Conservation (phyloP, 2,113 vertebrate genomes). For the Baryphthengus martii region DNA sequence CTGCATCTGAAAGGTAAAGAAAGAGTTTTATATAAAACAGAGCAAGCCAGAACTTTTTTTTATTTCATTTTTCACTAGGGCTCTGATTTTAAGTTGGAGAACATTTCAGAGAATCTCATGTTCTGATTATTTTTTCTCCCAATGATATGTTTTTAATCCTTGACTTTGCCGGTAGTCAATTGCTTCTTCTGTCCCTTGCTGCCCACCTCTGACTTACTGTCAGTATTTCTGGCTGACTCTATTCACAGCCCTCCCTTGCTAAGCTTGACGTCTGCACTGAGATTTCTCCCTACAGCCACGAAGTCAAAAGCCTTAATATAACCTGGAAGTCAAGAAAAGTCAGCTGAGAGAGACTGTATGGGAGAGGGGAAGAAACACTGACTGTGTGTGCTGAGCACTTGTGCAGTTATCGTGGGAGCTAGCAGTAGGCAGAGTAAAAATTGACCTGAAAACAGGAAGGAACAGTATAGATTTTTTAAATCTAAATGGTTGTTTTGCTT, state of each 20-base stretch:
- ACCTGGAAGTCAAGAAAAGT: constrained; percentile 33
- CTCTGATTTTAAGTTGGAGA: constrained; percentile 5
- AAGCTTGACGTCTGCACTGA: not conserved
- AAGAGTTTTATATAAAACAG: constrained; percentile 5
- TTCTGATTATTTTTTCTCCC: not conserved
- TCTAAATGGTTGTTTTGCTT: not conserved
- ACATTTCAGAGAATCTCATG: not conserved
- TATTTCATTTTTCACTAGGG: not conserved
- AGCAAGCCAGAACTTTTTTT: constrained; percentile 44
- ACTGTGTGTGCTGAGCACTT: not conserved
- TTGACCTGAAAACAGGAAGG: not conserved
- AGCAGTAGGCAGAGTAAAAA: not conserved
- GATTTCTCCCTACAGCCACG: not conserved
- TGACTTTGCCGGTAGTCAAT: not conserved
- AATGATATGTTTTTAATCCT: constrained; percentile 6
- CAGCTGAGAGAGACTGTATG: not conserved
- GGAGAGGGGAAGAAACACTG: not conserved
- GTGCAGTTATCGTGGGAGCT: not conserved
- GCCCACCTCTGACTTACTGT: constrained; percentile 40
- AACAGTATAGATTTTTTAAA: not conserved
- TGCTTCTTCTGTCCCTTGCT: not conserved
- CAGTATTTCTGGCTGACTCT: constrained; percentile 51
- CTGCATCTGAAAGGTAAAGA: constrained; percentile 12
- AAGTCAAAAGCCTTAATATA: constrained; percentile 33
- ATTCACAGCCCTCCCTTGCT: constrained; percentile 11